Evolutionary conservation across 2,797 vertebrate genomes (phyloP).

Genomic region (Tenualosa thibaudeaui): DNA sequence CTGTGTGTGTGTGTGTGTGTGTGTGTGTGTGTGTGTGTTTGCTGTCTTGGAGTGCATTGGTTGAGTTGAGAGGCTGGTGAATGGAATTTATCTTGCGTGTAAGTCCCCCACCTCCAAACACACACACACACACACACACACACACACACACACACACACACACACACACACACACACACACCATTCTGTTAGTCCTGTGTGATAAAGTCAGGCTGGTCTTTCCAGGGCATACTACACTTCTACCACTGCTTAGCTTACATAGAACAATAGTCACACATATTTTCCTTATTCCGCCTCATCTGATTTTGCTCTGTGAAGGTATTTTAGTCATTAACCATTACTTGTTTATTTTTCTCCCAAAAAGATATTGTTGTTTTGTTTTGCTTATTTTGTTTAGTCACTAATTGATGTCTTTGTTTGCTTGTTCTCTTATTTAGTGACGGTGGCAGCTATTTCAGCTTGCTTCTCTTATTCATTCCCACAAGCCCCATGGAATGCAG

Average conservation of each 20-base stretch:
- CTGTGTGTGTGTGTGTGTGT: conserved; percentile 5
- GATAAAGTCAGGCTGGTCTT: neutral
- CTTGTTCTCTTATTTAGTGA: neutral
- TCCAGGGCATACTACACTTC: neutral
- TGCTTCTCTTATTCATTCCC: neutral
- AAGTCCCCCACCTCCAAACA: neutral
- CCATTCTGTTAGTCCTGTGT: neutral
- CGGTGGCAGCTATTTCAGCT: neutral
- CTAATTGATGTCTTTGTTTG: neutral
- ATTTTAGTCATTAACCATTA: neutral
- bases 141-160: neutral
- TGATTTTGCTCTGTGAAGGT: neutral
- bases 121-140: neutral
- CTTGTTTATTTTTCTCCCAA: neutral
- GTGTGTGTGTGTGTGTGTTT: conserved; percentile 13
- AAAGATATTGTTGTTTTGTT: neutral
- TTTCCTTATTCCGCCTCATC: neutral
- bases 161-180: neutral
- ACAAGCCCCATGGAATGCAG: conserved; percentile 35
- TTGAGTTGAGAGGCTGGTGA: neutral
- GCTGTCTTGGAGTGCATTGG: conserved; percentile 9
- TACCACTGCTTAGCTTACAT: neutral
- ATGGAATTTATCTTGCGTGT: neutral
- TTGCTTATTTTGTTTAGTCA: neutral
- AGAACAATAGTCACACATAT: neutral